Conservation (phyloP, 2,797 vertebrate species). For the Tamandua tetradactyla region DNA sequence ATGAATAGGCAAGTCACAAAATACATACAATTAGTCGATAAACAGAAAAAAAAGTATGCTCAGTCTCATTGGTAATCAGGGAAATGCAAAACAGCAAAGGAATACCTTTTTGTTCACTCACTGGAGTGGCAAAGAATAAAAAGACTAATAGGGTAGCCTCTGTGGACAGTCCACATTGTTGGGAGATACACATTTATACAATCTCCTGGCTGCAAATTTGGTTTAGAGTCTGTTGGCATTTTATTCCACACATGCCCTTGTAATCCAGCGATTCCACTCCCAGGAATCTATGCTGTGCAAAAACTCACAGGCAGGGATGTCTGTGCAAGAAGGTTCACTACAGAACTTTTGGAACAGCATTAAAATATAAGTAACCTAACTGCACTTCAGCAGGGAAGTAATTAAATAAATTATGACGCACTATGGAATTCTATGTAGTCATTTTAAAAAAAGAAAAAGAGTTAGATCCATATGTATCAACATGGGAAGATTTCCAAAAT, state of each 20-base stretch:
- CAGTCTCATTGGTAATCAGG: background rate
- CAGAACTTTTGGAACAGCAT: background rate
- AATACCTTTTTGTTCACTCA: conserved; percentile 28
- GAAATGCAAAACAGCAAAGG: background rate
- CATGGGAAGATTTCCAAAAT: background rate
- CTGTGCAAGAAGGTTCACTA: background rate
- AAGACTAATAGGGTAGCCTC: background rate
- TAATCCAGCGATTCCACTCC: background rate
- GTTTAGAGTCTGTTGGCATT: background rate
- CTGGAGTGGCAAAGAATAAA: background rate
- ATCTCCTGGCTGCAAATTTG: background rate
- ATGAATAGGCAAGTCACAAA: background rate
- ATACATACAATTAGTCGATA: background rate
- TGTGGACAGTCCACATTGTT: background rate
- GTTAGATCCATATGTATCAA: background rate
- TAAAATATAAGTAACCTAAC: background rate
- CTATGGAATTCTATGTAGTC: background rate
- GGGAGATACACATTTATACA: background rate
- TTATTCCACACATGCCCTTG: background rate
- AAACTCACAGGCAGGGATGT: background rate
- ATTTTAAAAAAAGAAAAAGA: background rate
- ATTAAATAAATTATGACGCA: background rate
- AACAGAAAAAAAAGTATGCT: background rate
- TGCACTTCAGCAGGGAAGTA: background rate
- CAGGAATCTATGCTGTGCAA: background rate